Conservation (phyloP, 2,113 vertebrate genomes). For the Cephalopterus ornatus region DNA sequence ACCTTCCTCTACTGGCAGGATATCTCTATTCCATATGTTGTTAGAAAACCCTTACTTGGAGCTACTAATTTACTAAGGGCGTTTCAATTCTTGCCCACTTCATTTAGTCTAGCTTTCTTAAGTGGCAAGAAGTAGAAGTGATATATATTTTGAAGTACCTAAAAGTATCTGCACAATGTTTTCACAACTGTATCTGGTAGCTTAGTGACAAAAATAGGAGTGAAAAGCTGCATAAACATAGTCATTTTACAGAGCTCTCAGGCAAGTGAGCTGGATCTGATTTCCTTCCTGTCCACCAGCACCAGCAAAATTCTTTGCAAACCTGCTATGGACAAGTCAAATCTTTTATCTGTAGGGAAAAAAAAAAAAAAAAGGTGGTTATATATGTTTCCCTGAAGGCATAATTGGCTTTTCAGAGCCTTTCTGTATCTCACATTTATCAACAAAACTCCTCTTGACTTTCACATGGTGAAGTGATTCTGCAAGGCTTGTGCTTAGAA, state of each 20-base stretch:
- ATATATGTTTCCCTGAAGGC: neutral
- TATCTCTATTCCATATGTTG: neutral
- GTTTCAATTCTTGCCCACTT: constrained; percentile 19
- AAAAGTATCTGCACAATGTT: constrained; percentile 5
- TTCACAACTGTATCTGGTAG: constrained; percentile 36
- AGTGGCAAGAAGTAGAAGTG: neutral
- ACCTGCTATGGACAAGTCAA: neutral
- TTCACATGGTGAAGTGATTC: neutral
- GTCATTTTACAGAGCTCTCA: neutral
- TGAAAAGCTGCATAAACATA: constrained; percentile 31
- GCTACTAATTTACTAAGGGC: neutral
- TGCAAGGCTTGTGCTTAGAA: neutral
- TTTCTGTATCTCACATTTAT: neutral
- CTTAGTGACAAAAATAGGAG: constrained; percentile 52
- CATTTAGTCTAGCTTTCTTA: neutral
- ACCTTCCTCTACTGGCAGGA: neutral
- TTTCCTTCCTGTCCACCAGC: constrained; percentile 15
- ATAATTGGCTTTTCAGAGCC: neutral
- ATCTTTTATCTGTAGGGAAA: neutral
- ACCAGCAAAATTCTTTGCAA: neutral
- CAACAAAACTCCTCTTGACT: neutral
- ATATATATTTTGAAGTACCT: constrained; percentile 17
- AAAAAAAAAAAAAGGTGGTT: neutral
- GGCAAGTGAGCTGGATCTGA: neutral
- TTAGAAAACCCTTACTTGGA: neutral